A percentile compares a stretch with the other conserved stretches of the same genome.
These are phyloP conservation scores for Coelopa pilipes DNA, from an alignment of 2,888 invertebrate species.

Conservation along the genomic window DNA sequence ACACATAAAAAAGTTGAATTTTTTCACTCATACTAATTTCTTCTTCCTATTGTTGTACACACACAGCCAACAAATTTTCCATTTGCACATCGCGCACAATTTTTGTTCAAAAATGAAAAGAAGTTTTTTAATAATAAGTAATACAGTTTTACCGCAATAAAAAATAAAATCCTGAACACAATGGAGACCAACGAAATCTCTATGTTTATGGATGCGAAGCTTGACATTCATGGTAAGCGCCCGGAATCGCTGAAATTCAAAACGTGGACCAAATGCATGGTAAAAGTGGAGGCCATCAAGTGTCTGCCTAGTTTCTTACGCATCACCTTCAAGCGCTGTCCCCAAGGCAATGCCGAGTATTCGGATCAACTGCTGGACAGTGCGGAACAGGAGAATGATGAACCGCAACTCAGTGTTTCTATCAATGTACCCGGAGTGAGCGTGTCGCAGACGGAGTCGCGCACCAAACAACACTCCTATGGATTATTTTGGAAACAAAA, in stretches of 20 bases:
- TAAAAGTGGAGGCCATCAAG: constrained; percentile 67
- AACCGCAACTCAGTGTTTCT: constrained; percentile 54
- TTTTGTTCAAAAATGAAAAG: background rate
- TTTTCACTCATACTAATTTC: constrained; percentile 23
- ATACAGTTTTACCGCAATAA: constrained; percentile 8
- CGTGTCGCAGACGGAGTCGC: constrained; percentile 62
- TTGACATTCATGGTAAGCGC: constrained; percentile 65
- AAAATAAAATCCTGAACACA: constrained; percentile 12
- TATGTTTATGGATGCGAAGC: constrained; percentile 64
- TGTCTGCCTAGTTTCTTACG: constrained; percentile 66
- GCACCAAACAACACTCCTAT: constrained; percentile 64
- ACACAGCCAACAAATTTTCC: constrained; percentile 37
- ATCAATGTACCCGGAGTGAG: constrained; percentile 65
- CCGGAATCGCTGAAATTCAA: constrained; percentile 61
- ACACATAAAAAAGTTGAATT: constrained; percentile 23
- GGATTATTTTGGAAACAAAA: constrained; percentile 67
- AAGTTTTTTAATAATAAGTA: constrained; percentile 24
- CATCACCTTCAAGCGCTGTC: constrained; percentile 56
- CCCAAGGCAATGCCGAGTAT: constrained; percentile 36
- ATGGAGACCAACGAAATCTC: constrained; percentile 66
- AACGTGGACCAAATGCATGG: constrained; percentile 63
- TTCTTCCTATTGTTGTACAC: constrained; percentile 42
- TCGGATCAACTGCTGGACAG: background rate
- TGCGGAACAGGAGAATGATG: background rate
- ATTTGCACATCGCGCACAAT: background rate